Conservation (phyloP, 2,797 vertebrate genomes). For the Pelochelys cantorii region DNA sequence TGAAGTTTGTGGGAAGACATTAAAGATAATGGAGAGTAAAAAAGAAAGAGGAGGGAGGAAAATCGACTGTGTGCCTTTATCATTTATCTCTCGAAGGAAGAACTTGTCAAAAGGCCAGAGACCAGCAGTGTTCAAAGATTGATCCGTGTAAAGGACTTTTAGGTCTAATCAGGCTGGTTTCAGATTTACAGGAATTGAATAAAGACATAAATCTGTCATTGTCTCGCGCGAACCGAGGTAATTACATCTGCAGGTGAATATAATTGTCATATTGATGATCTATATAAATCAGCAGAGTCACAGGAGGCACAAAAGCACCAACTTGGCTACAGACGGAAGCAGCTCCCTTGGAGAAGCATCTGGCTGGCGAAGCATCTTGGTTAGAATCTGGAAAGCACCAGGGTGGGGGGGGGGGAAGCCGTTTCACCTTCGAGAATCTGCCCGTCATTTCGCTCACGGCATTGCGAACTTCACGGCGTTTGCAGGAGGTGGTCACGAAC, state of each 20-base stretch:
- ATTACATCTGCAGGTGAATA: slow-evolving; percentile 81
- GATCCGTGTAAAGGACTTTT: slow-evolving; percentile 71
- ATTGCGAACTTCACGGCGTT: not conserved
- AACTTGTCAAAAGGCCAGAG: slow-evolving; percentile 68
- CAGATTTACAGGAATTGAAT: slow-evolving; percentile 78
- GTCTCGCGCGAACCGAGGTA: slow-evolving; percentile 77
- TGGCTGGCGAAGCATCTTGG: no score
- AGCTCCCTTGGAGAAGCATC: not conserved
- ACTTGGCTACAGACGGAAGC: not conserved
- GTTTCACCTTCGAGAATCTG: not conserved
- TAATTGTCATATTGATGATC: slow-evolving; percentile 80
- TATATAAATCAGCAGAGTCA: slow-evolving; percentile 73
- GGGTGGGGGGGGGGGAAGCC: not conserved
- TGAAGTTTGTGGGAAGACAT: slow-evolving; percentile 12
- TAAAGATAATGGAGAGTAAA: slow-evolving; percentile 18
- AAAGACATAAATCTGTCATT: slow-evolving; percentile 74
- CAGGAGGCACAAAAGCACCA: slow-evolving; percentile 45
- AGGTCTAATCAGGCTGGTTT: slow-evolving; percentile 74
- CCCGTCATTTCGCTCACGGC: not conserved
- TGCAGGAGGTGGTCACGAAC: not conserved
- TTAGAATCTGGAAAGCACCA: not conserved
- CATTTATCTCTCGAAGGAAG: slow-evolving; percentile 73
- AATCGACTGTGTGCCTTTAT: slow-evolving; percentile 51
- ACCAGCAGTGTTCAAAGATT: slow-evolving; percentile 49
- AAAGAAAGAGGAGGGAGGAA: slow-evolving; percentile 34